Percentiles rank a stretch among this genome's conserved stretches.
Evolutionary conservation across 1,140 invertebrate genomes (phyloP).

Genomic region (Drosophila sturtevanti): DNA sequence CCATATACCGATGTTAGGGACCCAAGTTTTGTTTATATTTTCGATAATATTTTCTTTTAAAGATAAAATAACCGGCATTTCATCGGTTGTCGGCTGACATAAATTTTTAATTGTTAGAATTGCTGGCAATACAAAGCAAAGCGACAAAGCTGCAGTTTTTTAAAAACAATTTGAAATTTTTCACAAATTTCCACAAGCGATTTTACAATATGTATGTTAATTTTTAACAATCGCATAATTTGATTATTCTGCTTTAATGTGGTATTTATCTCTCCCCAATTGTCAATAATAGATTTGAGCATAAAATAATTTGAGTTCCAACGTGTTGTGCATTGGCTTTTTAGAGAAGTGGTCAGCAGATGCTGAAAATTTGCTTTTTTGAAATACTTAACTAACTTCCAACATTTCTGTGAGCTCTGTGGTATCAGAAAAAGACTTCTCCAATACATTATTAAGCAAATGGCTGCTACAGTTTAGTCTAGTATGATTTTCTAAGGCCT

Average conservation of each 20-base stretch:
- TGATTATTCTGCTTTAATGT: background rate
- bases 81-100: background rate
- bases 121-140: background rate
- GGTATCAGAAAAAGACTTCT: too few species aligned
- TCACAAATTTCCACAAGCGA: constrained; percentile 1
- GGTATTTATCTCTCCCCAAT: background rate
- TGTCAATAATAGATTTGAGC: background rate
- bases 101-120: background rate
- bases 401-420: too few species aligned
- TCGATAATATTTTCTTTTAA: too few species aligned
- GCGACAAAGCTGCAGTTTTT: background rate
- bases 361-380: background rate
- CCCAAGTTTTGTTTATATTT: constrained; percentile 1
- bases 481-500: too few species aligned
- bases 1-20: background rate
- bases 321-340: constrained; percentile 6
- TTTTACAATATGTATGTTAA: constrained; percentile 1
- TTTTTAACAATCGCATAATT: background rate
- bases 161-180: background rate
- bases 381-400: background rate
- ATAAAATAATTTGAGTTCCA: constrained; percentile 4
- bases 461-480: too few species aligned
- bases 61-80: too few species aligned
- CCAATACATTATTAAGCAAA: too few species aligned
- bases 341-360: background rate